These are phyloP conservation scores for Scaptomyza reducta DNA, from an alignment of 2,888 invertebrate genomes.

Conservation along the genomic window DNA sequence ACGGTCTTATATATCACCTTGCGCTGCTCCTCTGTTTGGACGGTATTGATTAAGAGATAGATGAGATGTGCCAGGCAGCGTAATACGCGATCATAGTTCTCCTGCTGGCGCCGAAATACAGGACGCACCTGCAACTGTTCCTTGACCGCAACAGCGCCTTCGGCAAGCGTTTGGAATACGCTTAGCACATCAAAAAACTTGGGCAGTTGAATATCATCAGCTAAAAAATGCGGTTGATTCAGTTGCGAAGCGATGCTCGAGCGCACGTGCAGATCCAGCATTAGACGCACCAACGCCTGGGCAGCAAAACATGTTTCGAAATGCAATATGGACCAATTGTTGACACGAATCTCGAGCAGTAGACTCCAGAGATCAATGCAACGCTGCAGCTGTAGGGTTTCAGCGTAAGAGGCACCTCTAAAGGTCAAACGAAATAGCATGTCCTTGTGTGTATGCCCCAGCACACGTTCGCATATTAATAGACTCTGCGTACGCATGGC, in stretches of 20 bases:
- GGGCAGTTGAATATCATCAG: conserved; percentile 85
- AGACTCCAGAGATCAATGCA: conserved; percentile 95
- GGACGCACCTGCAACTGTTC: conserved; percentile 87
- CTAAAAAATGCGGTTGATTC: conserved; percentile 51
- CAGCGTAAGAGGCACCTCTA: conserved; percentile 90
- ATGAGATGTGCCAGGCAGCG: conserved; percentile 92
- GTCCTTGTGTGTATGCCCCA: conserved; percentile 94
- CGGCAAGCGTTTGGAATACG: conserved; percentile 88
- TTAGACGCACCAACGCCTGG: conserved; percentile 92
- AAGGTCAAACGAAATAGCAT: conserved; percentile 91
- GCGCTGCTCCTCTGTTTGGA: conserved; percentile 85
- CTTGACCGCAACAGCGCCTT: conserved; percentile 87
- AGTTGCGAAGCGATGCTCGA: conserved; percentile 71
- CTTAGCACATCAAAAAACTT: conserved; percentile 89
- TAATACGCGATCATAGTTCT: conserved; percentile 91
- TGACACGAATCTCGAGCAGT: conserved; percentile 91
- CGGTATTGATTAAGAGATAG: conserved; percentile 88
- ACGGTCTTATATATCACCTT: conserved; percentile 85
- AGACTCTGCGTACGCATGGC: conserved; percentile 94
- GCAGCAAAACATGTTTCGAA: conserved; percentile 94
- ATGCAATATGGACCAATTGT: conserved; percentile 90
- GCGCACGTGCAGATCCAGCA: conserved; percentile 89
- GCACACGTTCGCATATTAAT: conserved; percentile 93
- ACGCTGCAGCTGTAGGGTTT: conserved; percentile 90
- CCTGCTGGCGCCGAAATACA: conserved; percentile 90